Base-by-base conservation (phyloP, 1,140 invertebrate species). In the Drosophila subpulchrella region DNA sequence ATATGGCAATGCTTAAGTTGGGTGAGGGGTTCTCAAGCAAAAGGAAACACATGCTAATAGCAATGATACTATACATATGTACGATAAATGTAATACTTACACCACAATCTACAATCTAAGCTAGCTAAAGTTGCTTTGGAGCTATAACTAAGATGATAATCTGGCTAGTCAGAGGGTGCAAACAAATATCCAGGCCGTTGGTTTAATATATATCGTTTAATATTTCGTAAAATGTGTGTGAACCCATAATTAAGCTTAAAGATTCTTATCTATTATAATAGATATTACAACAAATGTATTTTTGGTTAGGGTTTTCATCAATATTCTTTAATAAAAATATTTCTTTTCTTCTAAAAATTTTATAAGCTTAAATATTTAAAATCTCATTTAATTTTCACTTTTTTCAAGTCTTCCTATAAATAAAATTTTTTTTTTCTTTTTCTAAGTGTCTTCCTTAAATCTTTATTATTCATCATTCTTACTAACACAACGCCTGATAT, bases 11-110 rank as follows among this genome's bases (percentile, higher is more conserved):
- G 73, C 55, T 68, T 77, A 70, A 70, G 36, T 32, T 53, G 48
- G 73, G 60, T 27, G 39, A 27, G 39, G 51, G 41, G 27, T 12
- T 36, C 67, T 32, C 67, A 54, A 42, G 30, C 6, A 2, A 20
- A 30, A 36, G 39, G 42, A 55, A 38, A 56, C 20, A 59, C 46
- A 59, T 58, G 70, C 47, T 72, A 56, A 75, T 75, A 65, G 51
- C 58, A 63, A 75, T 67, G 62, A 66, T 59, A 58, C 67, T 71
- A 65, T 58, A 66, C 73, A 75, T 75, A 73, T 61, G 62, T 60
- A 81, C 77, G 77, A 74, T 79, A 78, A 76, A 70, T 71, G 56
- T 65, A 53, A 74, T 48, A 81, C 15, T 65, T 56, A 67, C 38
- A 78, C 13, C 44, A 80, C 32, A 65, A 47, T 70, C 66, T 79